Evolutionary conservation across 2,113 vertebrate genomes (phyloP).

Genomic region (Stomatorhinus ivindoensis): DNA sequence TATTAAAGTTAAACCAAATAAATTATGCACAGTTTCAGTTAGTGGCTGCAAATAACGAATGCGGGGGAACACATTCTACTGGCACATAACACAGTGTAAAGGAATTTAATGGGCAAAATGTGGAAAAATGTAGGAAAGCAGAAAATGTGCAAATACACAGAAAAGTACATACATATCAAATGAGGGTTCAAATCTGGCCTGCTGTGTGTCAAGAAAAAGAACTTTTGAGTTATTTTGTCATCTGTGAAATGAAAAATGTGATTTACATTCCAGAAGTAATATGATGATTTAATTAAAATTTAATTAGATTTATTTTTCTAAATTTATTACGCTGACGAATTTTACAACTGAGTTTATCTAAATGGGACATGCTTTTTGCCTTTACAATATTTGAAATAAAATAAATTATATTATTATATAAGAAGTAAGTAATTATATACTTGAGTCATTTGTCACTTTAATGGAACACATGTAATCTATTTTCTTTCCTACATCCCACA

Average conservation of each 20-base stretch:
- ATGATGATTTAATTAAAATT: neutral
- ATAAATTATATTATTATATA: neutral
- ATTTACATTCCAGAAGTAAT: neutral
- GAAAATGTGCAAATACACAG: neutral
- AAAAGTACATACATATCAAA: neutral
- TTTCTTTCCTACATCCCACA: neutral
- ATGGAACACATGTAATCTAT: neutral
- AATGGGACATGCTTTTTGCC: neutral
- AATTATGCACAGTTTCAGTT: neutral
- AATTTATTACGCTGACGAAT: neutral
- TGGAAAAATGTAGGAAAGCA: neutral
- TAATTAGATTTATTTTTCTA: constrained; percentile 5
- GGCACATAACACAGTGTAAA: neutral
- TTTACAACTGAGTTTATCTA: neutral
- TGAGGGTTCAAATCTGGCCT: neutral
- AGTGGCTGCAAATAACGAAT: neutral
- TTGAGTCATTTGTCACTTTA: neutral
- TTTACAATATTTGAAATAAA: neutral
- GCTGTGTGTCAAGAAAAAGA: neutral
- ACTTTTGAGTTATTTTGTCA: neutral
- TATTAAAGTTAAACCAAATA: neutral
- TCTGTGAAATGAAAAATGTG: neutral
- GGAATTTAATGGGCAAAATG: neutral
- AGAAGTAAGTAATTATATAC: neutral
- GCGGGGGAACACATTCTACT: neutral